Percentiles rank a stretch among this genome's conserved stretches.
Evolutionary conservation across 1,140 invertebrate species (phyloP).

Genomic region (Hylaeus volcanicus): DNA sequence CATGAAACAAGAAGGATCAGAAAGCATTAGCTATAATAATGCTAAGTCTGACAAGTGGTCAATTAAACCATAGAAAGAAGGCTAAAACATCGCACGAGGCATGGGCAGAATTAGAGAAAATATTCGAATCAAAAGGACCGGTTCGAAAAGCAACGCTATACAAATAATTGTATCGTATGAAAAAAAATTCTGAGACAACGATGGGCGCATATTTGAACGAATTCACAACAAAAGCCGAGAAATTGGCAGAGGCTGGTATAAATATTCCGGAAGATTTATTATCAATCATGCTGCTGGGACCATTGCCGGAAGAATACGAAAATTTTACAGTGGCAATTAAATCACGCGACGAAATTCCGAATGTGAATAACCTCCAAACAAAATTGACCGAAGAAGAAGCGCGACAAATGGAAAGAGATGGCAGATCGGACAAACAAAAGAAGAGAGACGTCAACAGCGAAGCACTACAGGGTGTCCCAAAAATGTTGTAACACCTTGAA

Average conservation of each 20-base stretch:
- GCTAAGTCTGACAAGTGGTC: background rate
- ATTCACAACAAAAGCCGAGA: background rate
- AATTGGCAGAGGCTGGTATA: background rate
- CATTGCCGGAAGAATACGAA: background rate
- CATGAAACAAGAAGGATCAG: background rate
- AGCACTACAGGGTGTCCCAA: background rate
- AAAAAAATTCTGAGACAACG: background rate
- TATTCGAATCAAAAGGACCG: conserved; percentile 4
- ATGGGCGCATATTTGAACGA: background rate
- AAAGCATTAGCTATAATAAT: background rate
- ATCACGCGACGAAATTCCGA: conserved; percentile 1
- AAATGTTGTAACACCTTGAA: too few species aligned
- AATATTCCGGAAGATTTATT: background rate
- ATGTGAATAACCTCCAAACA: background rate
- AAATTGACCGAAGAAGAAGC: conserved; percentile 14
- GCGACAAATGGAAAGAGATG: background rate
- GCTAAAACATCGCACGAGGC: background rate
- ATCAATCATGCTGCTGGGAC: background rate
- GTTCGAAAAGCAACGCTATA: conserved; percentile 1
- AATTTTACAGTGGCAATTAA: conserved; percentile 3
- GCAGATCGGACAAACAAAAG: background rate
- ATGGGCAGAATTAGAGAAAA: background rate
- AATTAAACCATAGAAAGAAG: conserved; percentile 3
- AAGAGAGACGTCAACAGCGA: background rate
- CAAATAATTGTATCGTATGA: background rate